phyloP scores from a whole-genome alignment of 2,113 vertebrate species.

The Petrocephalus zakoni region DNA sequence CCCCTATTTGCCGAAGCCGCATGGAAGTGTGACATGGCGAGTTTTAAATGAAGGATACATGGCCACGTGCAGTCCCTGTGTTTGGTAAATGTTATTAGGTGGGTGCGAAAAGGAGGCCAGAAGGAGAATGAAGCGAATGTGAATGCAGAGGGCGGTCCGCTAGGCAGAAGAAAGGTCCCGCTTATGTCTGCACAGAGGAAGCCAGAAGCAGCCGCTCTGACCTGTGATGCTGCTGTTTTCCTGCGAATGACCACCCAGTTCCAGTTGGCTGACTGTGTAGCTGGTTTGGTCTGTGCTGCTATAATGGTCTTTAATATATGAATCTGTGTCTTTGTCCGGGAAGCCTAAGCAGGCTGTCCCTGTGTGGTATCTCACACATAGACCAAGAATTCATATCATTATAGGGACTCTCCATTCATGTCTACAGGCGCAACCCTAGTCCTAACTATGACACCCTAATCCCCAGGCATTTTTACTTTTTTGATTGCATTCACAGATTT shows the following conservation, averaged over 20 bases:
- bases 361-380: background rate
- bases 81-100: background rate
- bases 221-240: background rate
- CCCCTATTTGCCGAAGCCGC: background rate
- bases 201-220: background rate
- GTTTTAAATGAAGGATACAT: background rate
- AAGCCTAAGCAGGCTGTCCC: background rate
- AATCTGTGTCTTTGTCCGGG: background rate
- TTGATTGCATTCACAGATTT: too few relatives aligned
- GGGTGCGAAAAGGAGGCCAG: background rate
- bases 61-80: background rate
- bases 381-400: too few relatives aligned
- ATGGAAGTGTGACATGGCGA: background rate
- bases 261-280: background rate
- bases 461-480: too few relatives aligned
- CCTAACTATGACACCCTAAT: too few relatives aligned
- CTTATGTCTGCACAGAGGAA: background rate
- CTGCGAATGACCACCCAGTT: background rate
- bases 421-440: too few relatives aligned
- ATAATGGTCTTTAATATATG: background rate
- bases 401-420: too few relatives aligned
- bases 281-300: background rate
- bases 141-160: background rate
- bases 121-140: background rate
- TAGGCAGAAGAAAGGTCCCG: background rate